Conservation (phyloP, 2,797 vertebrate species). For the Coreius guichenoti region DNA sequence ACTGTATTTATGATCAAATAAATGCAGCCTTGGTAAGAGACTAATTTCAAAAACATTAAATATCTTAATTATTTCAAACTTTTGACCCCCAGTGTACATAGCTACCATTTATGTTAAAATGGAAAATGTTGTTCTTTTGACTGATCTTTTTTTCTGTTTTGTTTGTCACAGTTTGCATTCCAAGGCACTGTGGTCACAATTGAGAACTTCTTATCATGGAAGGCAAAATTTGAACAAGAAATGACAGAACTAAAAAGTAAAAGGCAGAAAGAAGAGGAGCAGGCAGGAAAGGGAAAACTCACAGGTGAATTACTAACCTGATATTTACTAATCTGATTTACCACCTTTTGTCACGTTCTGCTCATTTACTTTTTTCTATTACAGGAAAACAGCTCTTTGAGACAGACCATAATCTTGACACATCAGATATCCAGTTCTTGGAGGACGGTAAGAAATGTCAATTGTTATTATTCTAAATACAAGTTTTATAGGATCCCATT, state of each 20-base stretch:
- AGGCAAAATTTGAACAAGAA: slow-evolving; percentile 90
- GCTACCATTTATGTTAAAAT: background rate
- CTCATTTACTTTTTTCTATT: slow-evolving; percentile 40
- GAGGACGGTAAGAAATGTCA: slow-evolving; percentile 87
- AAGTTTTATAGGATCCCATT: background rate
- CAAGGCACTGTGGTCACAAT: slow-evolving; percentile 97
- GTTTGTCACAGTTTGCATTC: slow-evolving; percentile 84
- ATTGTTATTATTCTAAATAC: background rate
- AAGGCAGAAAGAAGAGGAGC: slow-evolving; percentile 93
- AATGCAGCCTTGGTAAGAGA: background rate
- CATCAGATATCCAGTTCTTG: slow-evolving; percentile 97
- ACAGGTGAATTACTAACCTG: slow-evolving; percentile 77
- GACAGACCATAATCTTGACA: slow-evolving; percentile 96
- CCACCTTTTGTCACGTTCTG: background rate
- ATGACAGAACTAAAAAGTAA: slow-evolving; percentile 88
- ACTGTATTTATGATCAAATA: background rate
- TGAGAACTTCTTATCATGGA: slow-evolving; percentile 96
- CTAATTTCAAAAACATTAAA: background rate
- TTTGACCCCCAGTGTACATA: background rate
- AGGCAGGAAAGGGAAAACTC: slow-evolving; percentile 89
- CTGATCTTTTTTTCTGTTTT: background rate
- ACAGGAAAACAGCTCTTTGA: slow-evolving; percentile 97
- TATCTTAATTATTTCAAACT: background rate
- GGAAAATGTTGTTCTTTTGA: background rate
- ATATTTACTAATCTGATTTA: background rate